Base-by-base conservation (phyloP, 2,113 vertebrate genomes). In the Hyla sarda region DNA sequence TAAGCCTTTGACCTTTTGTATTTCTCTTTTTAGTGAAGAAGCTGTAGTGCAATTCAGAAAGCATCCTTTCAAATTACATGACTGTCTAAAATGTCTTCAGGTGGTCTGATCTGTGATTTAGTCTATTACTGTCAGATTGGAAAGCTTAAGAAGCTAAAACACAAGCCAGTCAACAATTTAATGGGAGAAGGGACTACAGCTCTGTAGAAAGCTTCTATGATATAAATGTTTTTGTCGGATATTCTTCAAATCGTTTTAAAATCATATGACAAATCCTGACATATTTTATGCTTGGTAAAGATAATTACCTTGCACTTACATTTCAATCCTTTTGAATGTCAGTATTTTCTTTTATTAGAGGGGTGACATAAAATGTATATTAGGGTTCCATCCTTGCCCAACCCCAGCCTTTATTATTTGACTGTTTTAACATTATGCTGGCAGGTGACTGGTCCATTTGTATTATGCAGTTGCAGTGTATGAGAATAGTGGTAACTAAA, bases 31-130 rank as follows among this genome's bases (percentile, higher is more conserved):
- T 65, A 67, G 79, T 82, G 56, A 82, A 67, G 47, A 48, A 48
- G 60, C 56, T 82, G 37, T 50, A 65, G 58, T 67, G 60, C 67
- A 82, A 82, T 82, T 82, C 60, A 47, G 37, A 82, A 67, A 67
- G 79, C 25, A 37, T 82, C 60, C 60, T 67, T 67, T 67, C 79
- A 67, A 19, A 82, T 82, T 50, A 69, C 34, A 30, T 23, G 19
- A 81, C 79, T 50, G 60, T 82, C 58, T 82, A 50, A 82, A 65
- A 69, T 47, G 45, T 67, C 41, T 69, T 69, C 79, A 82, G 60
- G 65, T 82, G 60, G 60, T 62, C 25, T 82, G 79, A 69, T 50
- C 37, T 28, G 58, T 48, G 58, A 48, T 67, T 69, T 25, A 45
- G 28, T 48, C 58, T 50, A 67, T 82, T 69, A 65, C 79, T 50